Conservation (phyloP, 1,140 invertebrate species). For the Formica selysi region DNA sequence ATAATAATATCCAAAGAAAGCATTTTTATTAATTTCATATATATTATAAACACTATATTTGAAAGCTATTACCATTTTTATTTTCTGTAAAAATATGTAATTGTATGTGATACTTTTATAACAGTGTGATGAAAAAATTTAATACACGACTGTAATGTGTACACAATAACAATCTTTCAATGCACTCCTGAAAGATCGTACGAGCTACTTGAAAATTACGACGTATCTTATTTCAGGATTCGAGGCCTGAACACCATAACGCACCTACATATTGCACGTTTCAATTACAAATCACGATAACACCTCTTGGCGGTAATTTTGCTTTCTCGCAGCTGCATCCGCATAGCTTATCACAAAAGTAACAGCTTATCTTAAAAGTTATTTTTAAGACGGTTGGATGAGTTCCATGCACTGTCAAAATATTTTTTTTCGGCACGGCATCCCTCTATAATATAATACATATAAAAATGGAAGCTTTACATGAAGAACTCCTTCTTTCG, state of each 20-base stretch:
- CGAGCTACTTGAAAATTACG: slow-evolving; percentile 49
- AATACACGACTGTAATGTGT: neutral
- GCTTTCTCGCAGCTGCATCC: slow-evolving; percentile 45
- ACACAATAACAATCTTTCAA: neutral
- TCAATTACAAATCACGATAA: slow-evolving; percentile 55
- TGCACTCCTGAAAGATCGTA: neutral
- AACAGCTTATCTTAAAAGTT: neutral
- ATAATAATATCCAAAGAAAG: neutral
- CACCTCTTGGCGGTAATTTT: slow-evolving; percentile 60
- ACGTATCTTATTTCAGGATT: slow-evolving; percentile 58
- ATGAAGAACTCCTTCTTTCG: neutral
- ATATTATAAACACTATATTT: neutral
- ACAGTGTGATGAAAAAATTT: neutral
- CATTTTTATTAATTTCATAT: neutral
- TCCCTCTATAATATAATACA: neutral
- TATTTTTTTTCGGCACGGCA: slow-evolving; percentile 39
- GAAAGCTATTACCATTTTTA: neutral
- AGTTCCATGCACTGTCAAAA: slow-evolving; percentile 59
- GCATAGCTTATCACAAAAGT: slow-evolving; percentile 61
- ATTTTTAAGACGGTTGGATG: slow-evolving; percentile 68
- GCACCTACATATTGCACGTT: slow-evolving; percentile 48
- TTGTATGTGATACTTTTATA: neutral
- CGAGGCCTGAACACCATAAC: slow-evolving; percentile 36
- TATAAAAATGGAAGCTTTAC: slow-evolving; percentile 6
- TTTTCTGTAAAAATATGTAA: neutral